Base-by-base conservation (phyloP, 2,888 invertebrate species). In the Lottia gigantea region DNA sequence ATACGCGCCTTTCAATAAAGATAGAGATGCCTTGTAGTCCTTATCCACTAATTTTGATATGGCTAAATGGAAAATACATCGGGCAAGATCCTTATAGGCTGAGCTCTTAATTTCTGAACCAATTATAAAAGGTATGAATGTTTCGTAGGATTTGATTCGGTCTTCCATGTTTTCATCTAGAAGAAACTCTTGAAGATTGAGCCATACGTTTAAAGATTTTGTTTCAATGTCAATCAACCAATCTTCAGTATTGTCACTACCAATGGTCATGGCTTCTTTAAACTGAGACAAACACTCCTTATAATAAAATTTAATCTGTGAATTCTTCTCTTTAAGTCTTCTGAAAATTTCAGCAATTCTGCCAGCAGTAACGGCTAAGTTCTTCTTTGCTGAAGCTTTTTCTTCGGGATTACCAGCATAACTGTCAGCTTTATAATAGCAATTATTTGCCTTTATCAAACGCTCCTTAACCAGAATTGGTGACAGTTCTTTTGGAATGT, bases 1-100 rank as follows among this genome's bases (percentile, higher is more conserved):
- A 61, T 74, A 70, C 46, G 74, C 74, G 19, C 77, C 76, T 2
- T 67, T 70, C 71, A 79, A 69, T 55, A 73, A 67, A 40, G 69
- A 64, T 40, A 75, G 31, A 67, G 75, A 74, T 49, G 65, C 67
- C 61, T 72, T 72, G 49, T 67, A 75, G 46, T 75, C 62, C n/a
- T 68, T 70, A 23, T 67, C 46, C 49, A 71, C 69, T 12, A 74
- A 63, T 8, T 71, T 70, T 6, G 74, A 45, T 12, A 71, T 62
- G 46, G 67, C 72, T 63, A 66, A 55, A 16, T 74, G 76, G 62
- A 76, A 76, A 67, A 69, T 65, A 12, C 62, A 46, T 31, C 23
- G n/a, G 1, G 68, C 69, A 16, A 74, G 26, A 12, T 71, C 49
- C 1, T 74, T 64, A 46, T 66, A 69, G 0, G 67, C 46, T 25